A percentile compares a stretch with the other conserved stretches of the same genome.
Evolutionary conservation across 1,140 invertebrate genomes (phyloP).

Genomic region (Caenorhabditis latens): DNA sequence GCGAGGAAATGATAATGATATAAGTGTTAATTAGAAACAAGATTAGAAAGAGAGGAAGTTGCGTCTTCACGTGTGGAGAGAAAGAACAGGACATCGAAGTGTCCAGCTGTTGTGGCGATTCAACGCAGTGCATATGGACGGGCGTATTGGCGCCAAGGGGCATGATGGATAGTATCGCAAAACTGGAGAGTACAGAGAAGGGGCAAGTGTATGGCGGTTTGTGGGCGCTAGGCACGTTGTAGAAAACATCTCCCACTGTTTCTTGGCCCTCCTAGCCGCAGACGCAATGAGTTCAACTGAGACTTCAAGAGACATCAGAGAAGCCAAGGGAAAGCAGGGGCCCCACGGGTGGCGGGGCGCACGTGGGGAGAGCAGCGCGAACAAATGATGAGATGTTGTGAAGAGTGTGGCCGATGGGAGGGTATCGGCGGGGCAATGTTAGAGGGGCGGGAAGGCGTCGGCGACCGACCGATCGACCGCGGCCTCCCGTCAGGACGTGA

Average conservation of each 20-base stretch:
- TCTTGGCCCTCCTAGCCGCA: not conserved
- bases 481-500: slow-evolving; percentile 48
- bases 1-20: not conserved
- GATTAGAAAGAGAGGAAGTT: not conserved
- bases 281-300: slow-evolving; percentile 31
- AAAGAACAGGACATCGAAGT: not conserved
- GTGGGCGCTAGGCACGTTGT: not conserved
- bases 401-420: slow-evolving; percentile 40
- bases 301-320: slow-evolving; percentile 21
- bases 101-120: slow-evolving; percentile 14
- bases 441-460: slow-evolving; percentile 49
- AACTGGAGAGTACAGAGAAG: slow-evolving; percentile 8
- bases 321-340: not conserved
- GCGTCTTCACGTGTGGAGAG: not conserved
- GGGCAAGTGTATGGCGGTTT: slow-evolving; percentile 17
- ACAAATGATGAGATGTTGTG: slow-evolving; percentile 56
- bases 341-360: slow-evolving; percentile 5
- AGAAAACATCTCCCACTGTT: slow-evolving; percentile 35
- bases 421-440: slow-evolving; percentile 36
- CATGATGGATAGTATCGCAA: not conserved
- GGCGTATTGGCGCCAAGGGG: slow-evolving; percentile 12
- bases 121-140: not conserved
- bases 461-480: slow-evolving; percentile 51
- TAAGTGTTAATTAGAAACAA: slow-evolving; percentile 12
- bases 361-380: slow-evolving; percentile 53